Evolutionary conservation across 92 coral and sea anemone genomes (phyloP).

Genomic region (Heteractis magnifica): DNA sequence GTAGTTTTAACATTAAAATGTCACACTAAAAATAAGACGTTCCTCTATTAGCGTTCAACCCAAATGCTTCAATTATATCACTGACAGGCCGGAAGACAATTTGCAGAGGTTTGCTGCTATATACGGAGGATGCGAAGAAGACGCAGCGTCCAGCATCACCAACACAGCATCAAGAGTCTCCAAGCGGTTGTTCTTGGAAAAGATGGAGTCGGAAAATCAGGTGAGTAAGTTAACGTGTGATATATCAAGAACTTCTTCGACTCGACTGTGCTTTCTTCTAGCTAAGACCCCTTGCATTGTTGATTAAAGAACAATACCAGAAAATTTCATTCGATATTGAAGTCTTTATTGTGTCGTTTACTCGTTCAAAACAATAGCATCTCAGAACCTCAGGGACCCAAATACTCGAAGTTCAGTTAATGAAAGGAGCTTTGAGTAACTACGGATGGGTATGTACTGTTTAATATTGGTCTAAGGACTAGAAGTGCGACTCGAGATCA

Average conservation of each 20-base stretch:
- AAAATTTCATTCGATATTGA: background rate
- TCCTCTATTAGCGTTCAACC: background rate
- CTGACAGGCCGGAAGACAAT: background rate
- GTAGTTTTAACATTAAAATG: background rate
- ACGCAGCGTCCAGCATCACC: background rate
- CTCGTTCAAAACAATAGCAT: background rate
- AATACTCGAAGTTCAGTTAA: background rate
- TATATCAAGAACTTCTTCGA: background rate
- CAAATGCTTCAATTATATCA: background rate
- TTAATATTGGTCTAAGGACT: background rate
- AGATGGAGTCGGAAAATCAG: slow-evolving; percentile 88
- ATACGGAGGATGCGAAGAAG: background rate
- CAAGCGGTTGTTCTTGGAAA: slow-evolving; percentile 83
- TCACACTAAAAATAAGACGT: background rate
- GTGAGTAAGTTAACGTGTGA: slow-evolving; percentile 22
- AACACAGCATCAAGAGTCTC: slow-evolving; percentile 56
- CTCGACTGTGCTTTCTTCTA: background rate
- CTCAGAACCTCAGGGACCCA: background rate
- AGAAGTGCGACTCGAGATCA: background rate
- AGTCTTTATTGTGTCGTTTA: background rate
- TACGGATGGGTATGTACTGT: background rate
- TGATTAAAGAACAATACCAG: background rate
- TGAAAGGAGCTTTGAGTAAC: background rate
- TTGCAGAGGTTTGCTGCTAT: background rate
- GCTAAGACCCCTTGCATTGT: background rate